Percentiles rank a stretch among this genome's conserved stretches.
Conservation (phyloP, 2,113 vertebrate species). For the Gambusia affinis region DNA sequence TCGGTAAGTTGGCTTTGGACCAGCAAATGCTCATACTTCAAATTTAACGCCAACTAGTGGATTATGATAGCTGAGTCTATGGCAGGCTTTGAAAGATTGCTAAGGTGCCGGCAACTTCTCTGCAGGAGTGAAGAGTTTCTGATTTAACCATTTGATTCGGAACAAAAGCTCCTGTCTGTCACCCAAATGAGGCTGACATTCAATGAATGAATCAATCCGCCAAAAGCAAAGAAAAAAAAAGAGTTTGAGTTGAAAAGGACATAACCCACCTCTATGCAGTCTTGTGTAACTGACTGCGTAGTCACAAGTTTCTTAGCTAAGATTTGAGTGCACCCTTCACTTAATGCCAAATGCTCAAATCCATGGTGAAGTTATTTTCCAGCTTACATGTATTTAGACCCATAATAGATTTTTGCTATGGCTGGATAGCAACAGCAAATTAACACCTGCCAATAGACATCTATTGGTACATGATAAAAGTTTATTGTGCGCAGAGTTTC, state of each 20-base stretch:
- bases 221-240: too few species aligned
- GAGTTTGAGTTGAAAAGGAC: constrained; percentile 6
- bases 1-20: background rate
- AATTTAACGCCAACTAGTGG: background rate
- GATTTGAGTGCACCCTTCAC: background rate
- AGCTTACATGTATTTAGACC: background rate
- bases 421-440: background rate
- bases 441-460: too few species aligned
- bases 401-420: background rate
- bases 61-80: constrained; percentile 28
- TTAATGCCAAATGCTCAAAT: background rate
- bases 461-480: too few species aligned
- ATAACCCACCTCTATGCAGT: background rate
- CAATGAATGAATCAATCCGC: constrained; percentile 35
- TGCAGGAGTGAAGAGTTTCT: constrained; percentile 38
- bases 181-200: constrained; percentile 9
- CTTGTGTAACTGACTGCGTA: background rate
- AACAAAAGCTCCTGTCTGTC: constrained; percentile 10
- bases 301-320: too few species aligned
- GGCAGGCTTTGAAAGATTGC: constrained; percentile 25
- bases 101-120: constrained; percentile 26
- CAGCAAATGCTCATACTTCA: background rate
- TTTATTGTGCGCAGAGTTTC: too few species aligned
- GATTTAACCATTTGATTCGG: constrained; percentile 35
- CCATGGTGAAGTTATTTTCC: background rate